Base-by-base conservation (phyloP, 1,140 invertebrate species). In the Tetraneura akinire region DNA sequence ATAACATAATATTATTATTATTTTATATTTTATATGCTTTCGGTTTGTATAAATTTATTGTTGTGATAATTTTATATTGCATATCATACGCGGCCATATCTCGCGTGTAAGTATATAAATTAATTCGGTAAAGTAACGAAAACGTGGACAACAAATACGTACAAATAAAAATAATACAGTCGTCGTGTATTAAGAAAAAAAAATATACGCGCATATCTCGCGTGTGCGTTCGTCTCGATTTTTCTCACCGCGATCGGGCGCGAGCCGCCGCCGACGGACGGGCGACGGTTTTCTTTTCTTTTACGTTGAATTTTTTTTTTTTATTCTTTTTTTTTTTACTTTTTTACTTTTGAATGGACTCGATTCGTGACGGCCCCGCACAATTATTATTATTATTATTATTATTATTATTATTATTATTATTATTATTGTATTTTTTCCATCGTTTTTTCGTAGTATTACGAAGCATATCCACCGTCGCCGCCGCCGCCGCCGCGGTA, bases 361-460 rank as follows among this genome's bases (percentile, higher is more conserved):
- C 66, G 66, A 70, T 70, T 70, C 16, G 66, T 70, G 45, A 70
- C 66, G 66, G 66, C 23, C 66, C 1, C 66, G 32, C 11, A 14
- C 13, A 47, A 42, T 42, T 23, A 45, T 70, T 23, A 18, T 66
- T 66, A 21, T 68, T 23, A 10, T 64, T 42, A 66, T 13, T 13
- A 45, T 70, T 70, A 8, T n/a, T n/a, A 42, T 42, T 23, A 45
- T 70, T 23, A 18, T 66, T 66, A 21, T 68, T 23, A 10, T 64
- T 42, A 66, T 13, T 13, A 45, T 70, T 70, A 8, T 47, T 11
- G 26, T 47, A 26, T 70, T 53, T n/a, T 18, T 53, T n/a, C n/a
- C n/a, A n/a, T 66, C 42, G 21, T 62, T 62, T 32, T 62, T 60
- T 60, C 55, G 23, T 62, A 23, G 42, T n/a, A 32, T 47, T 26